Evolutionary conservation across 2,113 vertebrate genomes (phyloP).

Genomic region (Rhinichthys klamathensis): DNA sequence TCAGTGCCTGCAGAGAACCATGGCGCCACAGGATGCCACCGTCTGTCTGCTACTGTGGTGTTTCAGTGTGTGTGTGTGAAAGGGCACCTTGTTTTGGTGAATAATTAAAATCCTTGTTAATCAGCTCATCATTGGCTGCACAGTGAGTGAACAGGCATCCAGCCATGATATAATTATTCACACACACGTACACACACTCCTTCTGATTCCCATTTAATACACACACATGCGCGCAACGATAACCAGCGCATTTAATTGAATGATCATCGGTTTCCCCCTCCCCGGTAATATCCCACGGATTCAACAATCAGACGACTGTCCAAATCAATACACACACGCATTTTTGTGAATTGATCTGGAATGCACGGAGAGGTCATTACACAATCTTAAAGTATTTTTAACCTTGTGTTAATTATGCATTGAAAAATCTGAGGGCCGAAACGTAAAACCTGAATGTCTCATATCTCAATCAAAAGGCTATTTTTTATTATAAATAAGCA

Average conservation of each 20-base stretch:
- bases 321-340: background rate
- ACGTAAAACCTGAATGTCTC: background rate
- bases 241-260: slow-evolving; percentile 23
- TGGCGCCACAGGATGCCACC: slow-evolving; percentile 47
- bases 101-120: slow-evolving; percentile 62
- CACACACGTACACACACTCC: background rate
- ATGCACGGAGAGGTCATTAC: slow-evolving; percentile 23
- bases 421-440: background rate
- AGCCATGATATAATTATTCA: slow-evolving; percentile 39
- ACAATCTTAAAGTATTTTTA: background rate
- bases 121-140: slow-evolving; percentile 51
- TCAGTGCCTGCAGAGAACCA: slow-evolving; percentile 30
- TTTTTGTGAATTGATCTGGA: slow-evolving; percentile 24
- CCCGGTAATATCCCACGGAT: background rate
- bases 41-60: slow-evolving; percentile 21
- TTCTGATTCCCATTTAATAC: slow-evolving; percentile 6
- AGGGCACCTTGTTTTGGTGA: slow-evolving; percentile 59
- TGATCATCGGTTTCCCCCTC: slow-evolving; percentile 8
- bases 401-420: background rate
- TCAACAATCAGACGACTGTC: slow-evolving; percentile 3
- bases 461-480: background rate
- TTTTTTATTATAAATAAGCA: background rate
- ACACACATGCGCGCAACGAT: slow-evolving; percentile 16
- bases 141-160: slow-evolving; percentile 49
- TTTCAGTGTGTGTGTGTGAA: slow-evolving; percentile 47